Base-by-base conservation (phyloP, 2,888 invertebrate species). In the Diloba caeruleocephala region DNA sequence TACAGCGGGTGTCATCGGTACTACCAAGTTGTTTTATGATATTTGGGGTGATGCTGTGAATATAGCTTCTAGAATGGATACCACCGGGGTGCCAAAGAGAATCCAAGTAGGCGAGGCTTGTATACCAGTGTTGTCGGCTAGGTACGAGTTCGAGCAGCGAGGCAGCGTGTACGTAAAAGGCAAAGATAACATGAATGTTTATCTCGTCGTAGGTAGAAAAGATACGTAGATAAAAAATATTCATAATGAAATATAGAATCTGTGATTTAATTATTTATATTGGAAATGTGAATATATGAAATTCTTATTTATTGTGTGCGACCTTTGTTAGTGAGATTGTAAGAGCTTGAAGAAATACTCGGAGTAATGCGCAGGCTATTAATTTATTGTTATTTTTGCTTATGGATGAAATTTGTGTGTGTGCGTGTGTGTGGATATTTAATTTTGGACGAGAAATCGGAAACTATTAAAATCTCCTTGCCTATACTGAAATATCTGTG, bases 21-120 rank as follows among this genome's bases (percentile, higher is more conserved):
- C 98, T 5, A 97, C 97, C 1, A 99, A 99, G 82, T 92, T 99
- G 55, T 98, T 98, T 85, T 99, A 99, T 78, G 99, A 99, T 85
- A 99, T 99, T 74, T 99, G 99, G 99, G 99, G 99, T 0, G 99
- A 99, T 85, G 98, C 99, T 0, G 99, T 99, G 0, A 99, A 99
- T 85, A 98, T 99, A 51, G 98, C 99, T 0, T 98, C 98, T 5
- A 94, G 99, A 44, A 99, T 99, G 99, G 99, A 99, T 87, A 98
- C 98, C 0, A 99, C 99, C 0, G 99, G 99, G 0, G 96, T 98
- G 7, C 95, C 96, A 2, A 97, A 98, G 52, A 94, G 96, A 38
- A 97, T 98, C 66, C 98, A 98, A 83, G 95, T 97, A 2, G 96
- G 97, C 9, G 96, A 96, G 76, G 95, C 96, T 49, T 97, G 97